Evolutionary conservation across 1,140 invertebrate species (phyloP).

Genomic region (Calephelis nemesis): DNA sequence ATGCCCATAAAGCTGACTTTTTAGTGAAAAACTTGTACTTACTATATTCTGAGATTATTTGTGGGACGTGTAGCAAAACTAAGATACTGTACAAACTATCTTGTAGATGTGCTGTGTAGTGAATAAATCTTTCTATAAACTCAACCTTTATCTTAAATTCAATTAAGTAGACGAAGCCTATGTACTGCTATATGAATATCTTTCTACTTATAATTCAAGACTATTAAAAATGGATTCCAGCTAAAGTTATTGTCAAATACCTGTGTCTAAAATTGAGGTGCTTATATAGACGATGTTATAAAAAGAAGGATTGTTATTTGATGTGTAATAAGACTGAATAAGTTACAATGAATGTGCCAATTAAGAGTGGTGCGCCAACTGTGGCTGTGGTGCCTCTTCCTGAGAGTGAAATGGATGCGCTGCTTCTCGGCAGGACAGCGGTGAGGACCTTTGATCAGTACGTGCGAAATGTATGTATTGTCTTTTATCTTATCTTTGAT

Average conservation of each 20-base stretch:
- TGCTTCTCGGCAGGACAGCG: conserved; percentile 85
- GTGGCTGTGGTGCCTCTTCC: conserved; percentile 79
- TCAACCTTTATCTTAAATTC: background rate
- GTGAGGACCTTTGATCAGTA: conserved; percentile 83
- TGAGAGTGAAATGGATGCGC: conserved; percentile 87
- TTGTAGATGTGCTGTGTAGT: background rate
- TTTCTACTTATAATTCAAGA: background rate
- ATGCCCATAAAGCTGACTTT: background rate
- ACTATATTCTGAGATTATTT: background rate
- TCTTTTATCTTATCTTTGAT: conserved; percentile 30
- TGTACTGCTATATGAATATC: background rate
- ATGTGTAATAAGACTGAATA: conserved; percentile 8
- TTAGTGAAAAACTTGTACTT: background rate
- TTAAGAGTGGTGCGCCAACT: conserved; percentile 67
- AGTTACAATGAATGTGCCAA: conserved; percentile 55
- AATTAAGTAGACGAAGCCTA: too few relatives aligned
- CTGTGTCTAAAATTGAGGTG: conserved; percentile 2
- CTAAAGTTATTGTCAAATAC: background rate
- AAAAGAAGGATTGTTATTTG: background rate
- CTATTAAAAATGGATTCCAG: background rate
- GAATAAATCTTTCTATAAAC: background rate
- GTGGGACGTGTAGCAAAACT: too few relatives aligned
- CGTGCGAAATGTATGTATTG: conserved; percentile 78
- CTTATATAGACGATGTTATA: conserved; percentile 2
- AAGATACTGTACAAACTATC: too few relatives aligned